A percentile compares a stretch with the other conserved stretches of the same genome.
phyloP scores from a whole-genome alignment of 2,113 vertebrate species.

The Athene noctua region DNA sequence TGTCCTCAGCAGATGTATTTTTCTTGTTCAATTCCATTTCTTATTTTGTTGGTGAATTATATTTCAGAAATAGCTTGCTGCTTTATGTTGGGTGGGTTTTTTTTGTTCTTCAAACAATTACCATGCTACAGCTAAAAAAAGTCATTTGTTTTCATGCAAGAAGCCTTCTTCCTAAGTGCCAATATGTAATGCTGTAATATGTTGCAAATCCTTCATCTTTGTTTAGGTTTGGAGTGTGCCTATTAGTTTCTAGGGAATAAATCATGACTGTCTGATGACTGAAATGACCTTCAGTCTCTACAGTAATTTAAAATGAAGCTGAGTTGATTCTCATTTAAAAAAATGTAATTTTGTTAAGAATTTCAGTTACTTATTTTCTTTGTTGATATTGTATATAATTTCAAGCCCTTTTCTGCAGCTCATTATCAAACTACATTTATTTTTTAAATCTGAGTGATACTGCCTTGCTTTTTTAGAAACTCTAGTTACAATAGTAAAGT shows the following conservation, averaged over 20 bases:
- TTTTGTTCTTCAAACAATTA: not conserved
- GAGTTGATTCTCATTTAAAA: not conserved
- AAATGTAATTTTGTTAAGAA: not conserved
- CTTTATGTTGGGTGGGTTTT: not conserved
- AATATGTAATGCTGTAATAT: not conserved
- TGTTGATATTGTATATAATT: not conserved
- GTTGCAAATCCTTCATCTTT: constrained; percentile 31
- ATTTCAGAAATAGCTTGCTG: not conserved
- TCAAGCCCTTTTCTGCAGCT: not conserved
- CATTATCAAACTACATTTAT: not conserved
- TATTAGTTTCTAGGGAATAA: constrained; percentile 17
- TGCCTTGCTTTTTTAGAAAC: not conserved
- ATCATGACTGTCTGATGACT: not conserved
- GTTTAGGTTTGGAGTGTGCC: not conserved
- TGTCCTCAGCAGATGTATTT: not conserved
- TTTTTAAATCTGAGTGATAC: not conserved
- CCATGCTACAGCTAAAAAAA: not conserved
- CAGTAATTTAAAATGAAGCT: not conserved
- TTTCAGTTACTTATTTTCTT: constrained; percentile 5
- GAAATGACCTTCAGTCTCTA: not conserved
- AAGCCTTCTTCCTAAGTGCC: not conserved
- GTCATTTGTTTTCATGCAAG: not conserved
- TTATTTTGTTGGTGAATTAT: not conserved
- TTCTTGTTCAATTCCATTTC: not conserved
- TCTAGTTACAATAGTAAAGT: not conserved